Percentiles rank a stretch among this genome's conserved stretches.
Evolutionary conservation across 2,797 vertebrate genomes (phyloP).

Genomic region (Pseudochaenichthys georgianus): DNA sequence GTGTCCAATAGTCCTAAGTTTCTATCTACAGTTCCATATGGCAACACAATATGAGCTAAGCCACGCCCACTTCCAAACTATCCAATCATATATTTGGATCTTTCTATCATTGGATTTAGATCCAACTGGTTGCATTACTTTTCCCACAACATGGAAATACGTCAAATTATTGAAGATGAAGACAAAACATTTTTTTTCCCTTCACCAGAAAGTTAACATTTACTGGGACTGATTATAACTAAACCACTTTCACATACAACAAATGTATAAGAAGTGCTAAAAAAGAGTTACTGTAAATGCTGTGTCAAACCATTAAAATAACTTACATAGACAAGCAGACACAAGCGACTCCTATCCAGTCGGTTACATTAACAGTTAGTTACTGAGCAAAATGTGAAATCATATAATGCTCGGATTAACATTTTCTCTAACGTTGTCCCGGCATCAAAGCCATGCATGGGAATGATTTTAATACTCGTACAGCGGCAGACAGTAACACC

Average conservation of each 20-base stretch:
- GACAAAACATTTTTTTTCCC: background rate
- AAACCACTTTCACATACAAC: background rate
- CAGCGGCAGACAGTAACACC: slow-evolving; percentile 19
- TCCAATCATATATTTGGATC: background rate
- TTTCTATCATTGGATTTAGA: background rate
- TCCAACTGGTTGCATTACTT: background rate
- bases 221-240: background rate
- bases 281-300: background rate
- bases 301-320: slow-evolving; percentile 11
- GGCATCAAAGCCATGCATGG: slow-evolving; percentile 67
- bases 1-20: background rate
- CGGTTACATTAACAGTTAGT: slow-evolving; percentile 41
- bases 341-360: slow-evolving; percentile 11
- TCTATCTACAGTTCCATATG: background rate
- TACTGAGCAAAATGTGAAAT: slow-evolving; percentile 24
- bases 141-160: background rate
- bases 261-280: background rate
- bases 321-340: slow-evolving; percentile 30
- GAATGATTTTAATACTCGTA: slow-evolving; percentile 24
- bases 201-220: background rate
- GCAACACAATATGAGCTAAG: background rate
- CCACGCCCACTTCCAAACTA: background rate
- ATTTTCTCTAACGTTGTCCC: slow-evolving; percentile 30
- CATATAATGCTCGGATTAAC: slow-evolving; percentile 19
- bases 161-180: background rate